phyloP scores from a whole-genome alignment of 2,113 vertebrate species.

The Heteronetta atricapilla region DNA sequence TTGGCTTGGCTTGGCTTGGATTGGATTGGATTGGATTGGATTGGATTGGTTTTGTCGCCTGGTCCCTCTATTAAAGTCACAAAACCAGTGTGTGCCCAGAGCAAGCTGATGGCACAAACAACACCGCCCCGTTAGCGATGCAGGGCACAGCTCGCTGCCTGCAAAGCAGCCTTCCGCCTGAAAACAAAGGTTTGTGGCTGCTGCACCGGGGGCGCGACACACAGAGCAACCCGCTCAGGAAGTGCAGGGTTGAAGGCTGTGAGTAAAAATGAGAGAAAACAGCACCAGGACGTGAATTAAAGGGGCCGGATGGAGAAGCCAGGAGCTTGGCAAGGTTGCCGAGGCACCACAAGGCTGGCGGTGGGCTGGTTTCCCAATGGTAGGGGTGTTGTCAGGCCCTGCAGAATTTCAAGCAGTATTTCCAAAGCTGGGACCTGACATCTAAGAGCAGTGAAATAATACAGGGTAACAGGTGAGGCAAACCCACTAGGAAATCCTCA shows the following conservation, averaged over 20 bases:
- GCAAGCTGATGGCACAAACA: neutral
- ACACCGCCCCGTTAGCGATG: slow-evolving; percentile 35
- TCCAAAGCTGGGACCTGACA: neutral
- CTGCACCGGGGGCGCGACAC: slow-evolving; percentile 17
- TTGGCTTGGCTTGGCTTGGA: no score
- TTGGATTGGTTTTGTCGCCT: neutral
- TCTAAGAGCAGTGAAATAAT: neutral
- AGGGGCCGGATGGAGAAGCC: neutral
- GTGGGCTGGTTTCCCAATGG: neutral
- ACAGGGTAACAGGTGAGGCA: neutral
- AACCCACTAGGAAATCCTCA: neutral
- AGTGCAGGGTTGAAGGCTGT: slow-evolving; percentile 14
- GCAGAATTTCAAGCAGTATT: neutral
- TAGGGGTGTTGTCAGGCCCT: neutral
- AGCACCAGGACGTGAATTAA: neutral
- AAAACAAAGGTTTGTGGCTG: slow-evolving; percentile 38
- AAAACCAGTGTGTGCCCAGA: neutral
- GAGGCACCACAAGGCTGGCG: neutral
- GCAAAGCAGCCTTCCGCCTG: slow-evolving; percentile 26
- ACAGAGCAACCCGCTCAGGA: slow-evolving; percentile 12
- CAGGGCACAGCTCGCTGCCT: neutral
- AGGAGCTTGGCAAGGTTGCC: neutral
- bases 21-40: no score
- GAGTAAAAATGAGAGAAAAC: neutral
- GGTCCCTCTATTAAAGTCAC: neutral